These are phyloP conservation scores for Caranx melampygus DNA, from an alignment of 2,113 vertebrate species.

Conservation along the genomic window DNA sequence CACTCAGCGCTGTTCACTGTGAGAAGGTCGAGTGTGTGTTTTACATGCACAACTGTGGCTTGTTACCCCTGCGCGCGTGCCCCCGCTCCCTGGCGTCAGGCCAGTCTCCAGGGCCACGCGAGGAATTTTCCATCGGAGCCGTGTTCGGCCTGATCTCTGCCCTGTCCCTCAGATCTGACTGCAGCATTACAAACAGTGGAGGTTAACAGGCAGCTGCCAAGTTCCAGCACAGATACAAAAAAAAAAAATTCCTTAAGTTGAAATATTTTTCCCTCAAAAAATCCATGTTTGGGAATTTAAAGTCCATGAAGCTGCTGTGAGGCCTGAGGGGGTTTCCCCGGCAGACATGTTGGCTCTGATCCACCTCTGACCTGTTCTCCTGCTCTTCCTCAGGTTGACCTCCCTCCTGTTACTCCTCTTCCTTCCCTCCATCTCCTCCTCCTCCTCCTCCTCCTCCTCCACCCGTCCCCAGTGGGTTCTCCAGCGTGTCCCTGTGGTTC, in stretches of 20 bases:
- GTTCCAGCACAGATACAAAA: slow-evolving; percentile 45
- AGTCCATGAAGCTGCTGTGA: slow-evolving; percentile 43
- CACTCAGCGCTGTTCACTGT: neutral
- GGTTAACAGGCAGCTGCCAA: slow-evolving; percentile 48
- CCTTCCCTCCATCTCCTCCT: slow-evolving; percentile 62
- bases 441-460: slow-evolving; percentile 54
- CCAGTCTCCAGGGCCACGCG: slow-evolving; percentile 33
- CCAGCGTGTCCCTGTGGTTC: slow-evolving; percentile 91
- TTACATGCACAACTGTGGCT: neutral
- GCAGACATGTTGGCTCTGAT: neutral
- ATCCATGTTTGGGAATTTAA: slow-evolving; percentile 40
- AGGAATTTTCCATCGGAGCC: slow-evolving; percentile 67
- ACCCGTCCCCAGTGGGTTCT: slow-evolving; percentile 89
- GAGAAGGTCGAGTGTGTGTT: neutral
- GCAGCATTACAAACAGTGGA: slow-evolving; percentile 49
- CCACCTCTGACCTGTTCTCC: neutral
- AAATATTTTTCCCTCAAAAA: slow-evolving; percentile 23
- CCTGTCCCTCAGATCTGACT: slow-evolving; percentile 38
- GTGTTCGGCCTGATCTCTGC: slow-evolving; percentile 49
- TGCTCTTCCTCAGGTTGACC: slow-evolving; percentile 60
- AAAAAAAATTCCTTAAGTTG: slow-evolving; percentile 36
- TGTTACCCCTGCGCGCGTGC: neutral
- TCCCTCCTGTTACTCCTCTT: slow-evolving; percentile 83
- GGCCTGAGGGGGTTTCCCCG: slow-evolving; percentile 47
- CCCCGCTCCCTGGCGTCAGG: slow-evolving; percentile 23